Evolutionary conservation across 2,113 vertebrate genomes (phyloP), one percentile per base, ranked within the genome.

Genomic region (Archilochus colubris): DNA sequence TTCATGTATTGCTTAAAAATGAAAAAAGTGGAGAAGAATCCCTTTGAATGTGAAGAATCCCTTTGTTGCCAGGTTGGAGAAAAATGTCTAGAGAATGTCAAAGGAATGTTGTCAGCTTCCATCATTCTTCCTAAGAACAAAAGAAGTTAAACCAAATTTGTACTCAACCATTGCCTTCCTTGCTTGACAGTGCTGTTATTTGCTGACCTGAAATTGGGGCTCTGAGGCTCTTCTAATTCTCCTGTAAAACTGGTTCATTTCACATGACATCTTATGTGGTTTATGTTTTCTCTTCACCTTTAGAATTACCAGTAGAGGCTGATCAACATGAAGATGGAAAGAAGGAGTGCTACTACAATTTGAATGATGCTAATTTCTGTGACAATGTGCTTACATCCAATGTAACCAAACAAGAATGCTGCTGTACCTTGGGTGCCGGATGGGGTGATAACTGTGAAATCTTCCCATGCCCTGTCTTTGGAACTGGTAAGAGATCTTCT

Each of bases 361-460:
- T 99, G 79, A 99, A 98, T 0, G 98, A 99, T 12, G 98, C 99
- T 88, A 99, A 99, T 94, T 98, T 99, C 96, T 99, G 99, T 82
- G 99, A 99, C 91, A 99, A 98, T 0, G 99, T 99, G 62, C 97
- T 99, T 95, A 98, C 98, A 8, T 98, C 98, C 94, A 98, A 98
- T 7, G 98, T 99, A 57, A 99, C 99, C 82, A 99, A 99, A 88
- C 98, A 99, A 95, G 99, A 99, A 93, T 99, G 99, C 96, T 99
- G 99, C 98, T 99, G 99, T 82, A 99, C 99, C 0, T 97, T 99
- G 58, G 99, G 99, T 23, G 99, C 99, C 3, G 99, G 99, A 58
- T 99, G 99, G 99, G 99, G 99, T 2, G 99, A 99, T 84, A 99
- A 99, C 98, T 99, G 99, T 63, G 99, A 99, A 98, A 98, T 99